Evolutionary conservation across 2,888 invertebrate species (phyloP), one percentile per base, ranked within the genome.

Genomic region (Neria commutata): DNA sequence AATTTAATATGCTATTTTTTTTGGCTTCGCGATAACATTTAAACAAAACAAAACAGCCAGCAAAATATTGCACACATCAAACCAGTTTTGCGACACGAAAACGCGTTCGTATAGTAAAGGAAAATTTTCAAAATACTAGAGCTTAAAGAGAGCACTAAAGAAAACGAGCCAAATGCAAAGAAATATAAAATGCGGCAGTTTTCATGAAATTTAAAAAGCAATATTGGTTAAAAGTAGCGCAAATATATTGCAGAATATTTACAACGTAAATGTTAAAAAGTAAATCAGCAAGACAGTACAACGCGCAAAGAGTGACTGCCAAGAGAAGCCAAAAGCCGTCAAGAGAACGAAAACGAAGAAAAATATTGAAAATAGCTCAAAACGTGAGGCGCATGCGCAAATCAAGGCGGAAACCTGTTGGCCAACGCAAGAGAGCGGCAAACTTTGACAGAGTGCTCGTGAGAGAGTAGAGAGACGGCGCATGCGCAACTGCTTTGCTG

Each of bases 241-340:
- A 24, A 49, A 49, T 3, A 46, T 62, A 58, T 65, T 70, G 69
- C 67, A 72, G 67, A 70, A 70, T 65, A 58, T 56, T 62, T 51
- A 46, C 56, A 17, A 17, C 33, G 57, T 65, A n/a, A n/a, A n/a
- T n/a, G n/a, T n/a, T n/a, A n/a, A n/a, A n/a, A n/a, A n/a, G n/a
- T n/a, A n/a, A n/a, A n/a, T n/a, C n/a, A n/a, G n/a, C n/a, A n/a
- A n/a, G n/a, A n/a, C n/a, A n/a, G n/a, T n/a, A n/a, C n/a, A n/a
- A n/a, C n/a, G n/a, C n/a, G n/a, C n/a, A n/a, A n/a, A n/a, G n/a
- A n/a, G n/a, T n/a, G n/a, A n/a, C n/a, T n/a, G n/a, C n/a, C n/a
- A n/a, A n/a, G n/a, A n/a, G n/a, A n/a, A n/a, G n/a, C n/a, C n/a
- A n/a, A n/a, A n/a, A n/a, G n/a, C n/a, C n/a, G n/a, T n/a, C n/a